Base-by-base conservation (phyloP, 2,113 vertebrate species). In the Trachemys scripta region DNA sequence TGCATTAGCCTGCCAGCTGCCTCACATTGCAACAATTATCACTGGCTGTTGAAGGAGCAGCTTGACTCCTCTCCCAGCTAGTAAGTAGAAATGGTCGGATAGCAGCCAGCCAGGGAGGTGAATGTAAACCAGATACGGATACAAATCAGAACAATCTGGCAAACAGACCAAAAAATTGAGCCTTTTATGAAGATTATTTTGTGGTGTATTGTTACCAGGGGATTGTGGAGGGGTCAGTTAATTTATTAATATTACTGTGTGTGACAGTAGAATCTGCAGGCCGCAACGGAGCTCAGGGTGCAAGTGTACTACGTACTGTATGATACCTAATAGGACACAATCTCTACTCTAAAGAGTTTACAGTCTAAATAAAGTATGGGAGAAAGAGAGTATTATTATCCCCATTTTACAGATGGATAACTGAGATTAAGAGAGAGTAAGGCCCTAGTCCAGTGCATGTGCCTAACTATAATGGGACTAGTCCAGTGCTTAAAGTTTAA, bases 401-500 rank as follows among this genome's bases (percentile, higher is more conserved):
- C 72, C 51, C 27, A 53, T 93, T 84, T 93, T 95, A 91, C 17
- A 93, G 57, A 78, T 88, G 62, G 45, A 90, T 49, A 93, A 95
- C 94, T 81, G 2, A 42, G 93, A 54, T 53, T 95, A 92, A 95
- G 85, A 19, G 82, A 84, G 59, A 69, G 80, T 88, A 95, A 92
- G 79, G 90, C 83, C 95, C 79, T 49, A n/a, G 7, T 85, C 95
- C 84, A 93, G 80, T 86, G 83, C 92, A 38, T 84, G 29, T 90
- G 81, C 88, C 90, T 95, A 93, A 84, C 82, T 95, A 96, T 86
- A 83, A 80, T 57, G 56, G 72, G 87, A 92, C 89, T 53, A 57
- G 76, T 96, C 54, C 69, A 87, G 78, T 38, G 69, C 93, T 96
- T 96, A 94, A 93, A 96, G 95, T 96, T 62, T 95, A 95, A 96